Conservation (phyloP, 1,140 invertebrate species). For the Colletes gigas region DNA sequence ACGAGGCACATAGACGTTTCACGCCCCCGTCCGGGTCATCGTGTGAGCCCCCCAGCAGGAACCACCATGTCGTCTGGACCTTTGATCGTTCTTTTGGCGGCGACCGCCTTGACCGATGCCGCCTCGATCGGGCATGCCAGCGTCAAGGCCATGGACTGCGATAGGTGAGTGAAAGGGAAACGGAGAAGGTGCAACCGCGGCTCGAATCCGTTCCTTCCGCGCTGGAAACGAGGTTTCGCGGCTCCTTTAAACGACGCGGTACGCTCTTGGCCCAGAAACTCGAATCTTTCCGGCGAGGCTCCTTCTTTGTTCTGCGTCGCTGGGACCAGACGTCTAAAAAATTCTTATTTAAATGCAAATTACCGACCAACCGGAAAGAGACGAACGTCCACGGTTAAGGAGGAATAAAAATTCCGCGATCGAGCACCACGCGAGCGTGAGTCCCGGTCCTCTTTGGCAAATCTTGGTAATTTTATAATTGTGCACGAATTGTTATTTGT, state of each 20-base stretch:
- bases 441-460: too few species aligned
- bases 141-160: slow-evolving; percentile 55
- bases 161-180: slow-evolving; percentile 64
- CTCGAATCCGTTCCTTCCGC: background rate
- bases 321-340: too few species aligned
- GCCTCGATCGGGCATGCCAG: slow-evolving; percentile 17
- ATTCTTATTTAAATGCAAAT: too few species aligned
- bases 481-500: too few species aligned
- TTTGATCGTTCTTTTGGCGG: slow-evolving; percentile 18
- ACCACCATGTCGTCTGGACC: slow-evolving; percentile 11
- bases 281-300: background rate
- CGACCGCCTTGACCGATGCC: slow-evolving; percentile 32
- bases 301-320: too few species aligned
- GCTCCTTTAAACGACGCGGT: background rate
- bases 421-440: too few species aligned
- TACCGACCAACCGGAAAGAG: too few species aligned
- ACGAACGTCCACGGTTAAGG: too few species aligned
- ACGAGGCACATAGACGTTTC: background rate
- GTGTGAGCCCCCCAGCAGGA: background rate
- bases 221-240: background rate
- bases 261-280: slow-evolving; percentile 28
- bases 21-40: background rate
- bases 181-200: background rate
- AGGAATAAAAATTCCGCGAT: too few species aligned
- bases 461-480: too few species aligned